Conservation (phyloP, 2,797 vertebrate species). For the Crax fasciolata region DNA sequence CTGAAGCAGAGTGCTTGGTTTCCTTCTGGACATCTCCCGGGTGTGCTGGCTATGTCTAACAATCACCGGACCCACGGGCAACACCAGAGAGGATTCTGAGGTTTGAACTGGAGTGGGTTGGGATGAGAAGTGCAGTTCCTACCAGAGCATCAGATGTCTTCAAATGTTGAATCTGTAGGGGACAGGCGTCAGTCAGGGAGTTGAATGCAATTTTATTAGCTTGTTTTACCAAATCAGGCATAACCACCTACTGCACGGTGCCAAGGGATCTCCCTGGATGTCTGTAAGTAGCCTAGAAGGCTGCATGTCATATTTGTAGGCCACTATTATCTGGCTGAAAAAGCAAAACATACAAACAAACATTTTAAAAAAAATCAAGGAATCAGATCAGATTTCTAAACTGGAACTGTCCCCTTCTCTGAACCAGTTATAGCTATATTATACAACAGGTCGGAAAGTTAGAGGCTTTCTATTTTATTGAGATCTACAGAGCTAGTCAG, state of each 20-base stretch:
- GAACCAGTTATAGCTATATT: neutral
- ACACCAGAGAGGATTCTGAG: neutral
- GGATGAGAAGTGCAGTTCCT: neutral
- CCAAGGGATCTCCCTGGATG: neutral
- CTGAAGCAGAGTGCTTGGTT: neutral
- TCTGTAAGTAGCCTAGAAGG: neutral
- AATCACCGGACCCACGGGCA: neutral
- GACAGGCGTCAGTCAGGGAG: slow-evolving; percentile 8
- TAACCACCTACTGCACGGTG: neutral
- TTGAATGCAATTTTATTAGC: neutral
- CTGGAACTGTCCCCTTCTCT: neutral
- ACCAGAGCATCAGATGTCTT: neutral
- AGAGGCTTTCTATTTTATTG: fast-evolving
- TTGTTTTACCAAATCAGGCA: slow-evolving; percentile 15
- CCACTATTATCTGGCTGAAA: neutral
- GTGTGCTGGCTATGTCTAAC: neutral
- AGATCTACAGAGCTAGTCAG: neutral
- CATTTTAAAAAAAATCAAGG: neutral
- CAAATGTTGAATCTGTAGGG: neutral
- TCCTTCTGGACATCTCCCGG: neutral
- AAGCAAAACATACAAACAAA: neutral
- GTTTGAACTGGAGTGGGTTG: neutral
- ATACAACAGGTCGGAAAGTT: neutral
- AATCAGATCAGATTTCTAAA: neutral
- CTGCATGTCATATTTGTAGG: neutral